Evolutionary conservation across 2,888 invertebrate species (phyloP).

Genomic region (Trypoxylon attenuatum): DNA sequence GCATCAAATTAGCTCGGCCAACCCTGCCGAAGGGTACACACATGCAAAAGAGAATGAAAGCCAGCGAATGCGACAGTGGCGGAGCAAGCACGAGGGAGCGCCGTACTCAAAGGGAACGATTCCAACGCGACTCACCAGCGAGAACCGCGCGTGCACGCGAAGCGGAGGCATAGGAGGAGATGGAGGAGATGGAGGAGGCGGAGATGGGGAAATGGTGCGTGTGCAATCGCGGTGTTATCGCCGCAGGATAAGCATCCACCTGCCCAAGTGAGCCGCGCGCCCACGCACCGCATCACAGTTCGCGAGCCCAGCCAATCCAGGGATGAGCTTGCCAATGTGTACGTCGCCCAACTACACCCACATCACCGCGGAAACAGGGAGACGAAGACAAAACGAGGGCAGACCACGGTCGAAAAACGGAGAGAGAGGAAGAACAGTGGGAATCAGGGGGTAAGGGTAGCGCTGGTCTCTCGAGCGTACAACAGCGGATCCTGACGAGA

Average conservation of each 20-base stretch:
- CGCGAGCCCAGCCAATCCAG: not conserved
- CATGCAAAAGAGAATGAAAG: too few relatives aligned
- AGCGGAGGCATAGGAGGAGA: not conserved
- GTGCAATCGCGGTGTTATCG: constrained; percentile 57
- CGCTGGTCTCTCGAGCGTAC: too few relatives aligned
- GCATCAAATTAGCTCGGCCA: too few relatives aligned
- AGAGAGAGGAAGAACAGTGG: constrained; percentile 3
- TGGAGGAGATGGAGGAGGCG: not conserved
- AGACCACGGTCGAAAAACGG: not conserved
- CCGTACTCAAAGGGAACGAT: too few relatives aligned
- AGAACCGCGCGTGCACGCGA: constrained; percentile 3
- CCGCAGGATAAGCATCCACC: constrained; percentile 69
- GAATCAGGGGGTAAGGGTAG: too few relatives aligned
- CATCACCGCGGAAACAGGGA: not conserved
- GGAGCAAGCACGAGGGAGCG: too few relatives aligned
- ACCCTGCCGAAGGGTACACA: too few relatives aligned
- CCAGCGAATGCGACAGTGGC: too few relatives aligned
- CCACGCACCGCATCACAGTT: constrained; percentile 18
- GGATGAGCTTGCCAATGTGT: too few relatives aligned
- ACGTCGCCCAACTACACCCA: not conserved
- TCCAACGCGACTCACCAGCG: not conserved
- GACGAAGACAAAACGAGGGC: not conserved
- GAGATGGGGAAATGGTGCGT: constrained; percentile 36
- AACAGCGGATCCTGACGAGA: constrained; percentile 49
- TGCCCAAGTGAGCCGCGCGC: constrained; percentile 57